Base-by-base conservation (phyloP, 2,797 vertebrate species). In the Hybognathus amarus region DNA sequence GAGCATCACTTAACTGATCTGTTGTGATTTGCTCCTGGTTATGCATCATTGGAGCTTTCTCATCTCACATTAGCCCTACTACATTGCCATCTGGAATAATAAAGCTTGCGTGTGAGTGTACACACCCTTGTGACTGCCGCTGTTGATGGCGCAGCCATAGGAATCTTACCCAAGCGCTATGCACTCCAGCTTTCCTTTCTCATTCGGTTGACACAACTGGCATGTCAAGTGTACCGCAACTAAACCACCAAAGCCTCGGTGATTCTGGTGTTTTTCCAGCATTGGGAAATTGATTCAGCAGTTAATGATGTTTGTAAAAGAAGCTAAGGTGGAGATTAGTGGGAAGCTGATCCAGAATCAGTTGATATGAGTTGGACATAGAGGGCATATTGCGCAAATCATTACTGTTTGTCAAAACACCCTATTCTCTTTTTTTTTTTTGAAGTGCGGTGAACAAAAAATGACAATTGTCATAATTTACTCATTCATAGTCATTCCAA, bases 1-100 rank as follows among this genome's bases (percentile, higher is more conserved):
- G 91, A 92, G 92, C 92, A 91, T 87, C 92, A 90, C 94, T 94
- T 92, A 95, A 93, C 92, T 93, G 92, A 93, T 95, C 91, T 94
- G 91, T 93, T 91, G 87, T 91, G 93, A 94, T 93, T 94, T 94
- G 92, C 93, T 91, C 90, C 89, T 89, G 92, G 92, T 94, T 93
- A 92, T 93, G 94, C 94, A 93, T 93, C 93, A 91, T 88, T 91
- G 92, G 91, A 83, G 91, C 90, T 89, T 92, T 92, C 92, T 94
- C 92, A 93, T 94, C 92, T 93, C 92, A 87, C 91, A 91, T 92
- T 90, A 90, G 90, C 89, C 89, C 87, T 89, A 92, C 91, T 92
- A 94, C 90, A 88, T 92, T 90, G 90, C 91, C 87, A 92, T 88
- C 91, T 92, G 91, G 92, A 94, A 94, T 94, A 94, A 94, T 93